phyloP scores from a whole-genome alignment of 1,140 invertebrate genomes.

The Sweltsa coloradensis region DNA sequence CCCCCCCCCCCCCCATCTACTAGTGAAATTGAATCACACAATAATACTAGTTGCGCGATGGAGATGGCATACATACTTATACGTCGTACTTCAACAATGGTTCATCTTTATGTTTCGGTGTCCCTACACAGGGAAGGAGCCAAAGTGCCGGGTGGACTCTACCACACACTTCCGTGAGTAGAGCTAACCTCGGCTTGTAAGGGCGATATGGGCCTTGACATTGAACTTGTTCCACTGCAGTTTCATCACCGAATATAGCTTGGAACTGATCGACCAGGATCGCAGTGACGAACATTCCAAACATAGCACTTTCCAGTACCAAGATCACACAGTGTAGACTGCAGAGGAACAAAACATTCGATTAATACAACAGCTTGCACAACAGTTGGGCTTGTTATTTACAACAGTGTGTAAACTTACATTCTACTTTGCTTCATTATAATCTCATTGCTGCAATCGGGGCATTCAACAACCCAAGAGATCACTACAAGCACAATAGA shows the following conservation, averaged over 20 bases:
- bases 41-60: no score
- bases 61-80: no score
- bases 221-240: constrained; percentile 66
- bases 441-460: constrained; percentile 51
- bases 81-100: constrained; percentile 5
- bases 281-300: constrained; percentile 81
- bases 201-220: constrained; percentile 51
- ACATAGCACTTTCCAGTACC: constrained; percentile 68
- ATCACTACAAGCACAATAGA: constrained; percentile 55
- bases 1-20: no score
- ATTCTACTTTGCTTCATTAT: constrained; percentile 59
- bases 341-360: constrained; percentile 26
- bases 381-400: not conserved
- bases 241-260: constrained; percentile 72
- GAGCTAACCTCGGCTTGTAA: constrained; percentile 48
- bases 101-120: not conserved
- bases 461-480: constrained; percentile 64
- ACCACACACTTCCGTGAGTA: constrained; percentile 71
- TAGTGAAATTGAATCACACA: no score
- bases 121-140: constrained; percentile 44
- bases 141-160: constrained; percentile 52
- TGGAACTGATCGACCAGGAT: constrained; percentile 83
- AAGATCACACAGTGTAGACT: constrained; percentile 79
- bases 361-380: not conserved
- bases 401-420: constrained; percentile 37